Evolutionary conservation across 2,888 invertebrate species (phyloP), one percentile per base, ranked within the genome.

Genomic region (Protodeltote pygarga): DNA sequence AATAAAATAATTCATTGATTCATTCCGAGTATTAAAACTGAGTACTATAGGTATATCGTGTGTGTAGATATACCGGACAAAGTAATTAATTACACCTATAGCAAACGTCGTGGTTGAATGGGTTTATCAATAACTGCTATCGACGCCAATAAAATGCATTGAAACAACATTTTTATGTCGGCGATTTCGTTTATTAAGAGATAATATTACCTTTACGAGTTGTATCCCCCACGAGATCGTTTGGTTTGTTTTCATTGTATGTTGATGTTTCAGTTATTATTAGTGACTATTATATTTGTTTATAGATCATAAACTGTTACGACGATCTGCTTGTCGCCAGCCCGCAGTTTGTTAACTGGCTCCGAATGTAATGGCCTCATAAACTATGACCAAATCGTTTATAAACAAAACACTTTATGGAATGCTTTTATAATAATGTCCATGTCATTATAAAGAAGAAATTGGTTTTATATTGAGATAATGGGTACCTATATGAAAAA

Each of bases 181-280:
- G 70, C 73, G 83, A 83, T 85, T 88, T 73, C 72, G 80, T 89
- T 90, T 90, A 91, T 90, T 87, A 87, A 89, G 90, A 90, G 85
- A 89, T 90, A 89, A 89, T 87, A 84, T 83, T 87, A 90, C 91
- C 90, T 89, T 89, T 90, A 90, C 83, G 89, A 83, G 83, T 80
- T 75, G 81, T 80, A 77, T 81, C 75, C 79, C 54, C 72, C 77
- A 65, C 73, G 81, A 73, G 84, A 82, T 73, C 77, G 79, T 80
- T 85, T 78, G 76, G 79, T 81, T 83, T 83, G 85, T 86, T 89
- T 89, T 87, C 85, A 88, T 85, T 87, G 88, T 88, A 84, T 85
- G 87, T 76, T 87, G 85, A 86, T 86, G 86, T 90, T 89, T 85
- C 89, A 82, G 88, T 89, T 92, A 90, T 90, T 89, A 89, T 89